These are phyloP conservation scores for Tympanuchus pallidicinctus DNA, from an alignment of 2,113 vertebrate species.

Conservation along the genomic window DNA sequence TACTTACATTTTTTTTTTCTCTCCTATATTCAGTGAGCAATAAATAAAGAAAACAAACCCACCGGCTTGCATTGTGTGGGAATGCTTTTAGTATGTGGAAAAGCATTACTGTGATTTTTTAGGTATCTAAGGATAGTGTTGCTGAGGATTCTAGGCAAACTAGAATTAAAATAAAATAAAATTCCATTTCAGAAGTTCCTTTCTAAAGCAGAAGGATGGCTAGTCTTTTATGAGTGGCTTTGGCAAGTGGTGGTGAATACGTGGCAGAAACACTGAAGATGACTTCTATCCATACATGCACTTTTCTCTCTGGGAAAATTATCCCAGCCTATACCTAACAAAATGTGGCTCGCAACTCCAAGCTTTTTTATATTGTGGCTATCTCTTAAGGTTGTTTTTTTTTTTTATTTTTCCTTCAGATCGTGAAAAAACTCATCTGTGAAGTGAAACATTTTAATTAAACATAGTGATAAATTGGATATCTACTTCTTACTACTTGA, in stretches of 20 bases:
- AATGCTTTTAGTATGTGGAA: background rate
- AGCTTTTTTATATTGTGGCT: background rate
- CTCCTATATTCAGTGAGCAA: background rate
- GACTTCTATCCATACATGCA: background rate
- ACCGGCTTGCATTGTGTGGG: background rate
- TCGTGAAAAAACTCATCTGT: background rate
- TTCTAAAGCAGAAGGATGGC: background rate
- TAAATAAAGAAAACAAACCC: background rate
- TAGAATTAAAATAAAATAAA: background rate
- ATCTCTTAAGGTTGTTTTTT: background rate
- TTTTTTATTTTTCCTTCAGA: too few relatives aligned
- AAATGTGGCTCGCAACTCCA: rapidly evolving
- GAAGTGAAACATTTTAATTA: background rate
- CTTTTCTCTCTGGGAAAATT: background rate
- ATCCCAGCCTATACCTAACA: background rate
- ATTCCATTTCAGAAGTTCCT: background rate
- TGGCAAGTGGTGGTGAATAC: background rate
- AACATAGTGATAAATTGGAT: background rate
- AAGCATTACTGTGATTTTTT: background rate
- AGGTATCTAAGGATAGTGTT: background rate
- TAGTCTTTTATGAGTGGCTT: background rate
- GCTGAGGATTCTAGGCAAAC: background rate
- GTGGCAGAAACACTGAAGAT: background rate
- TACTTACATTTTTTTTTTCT: background rate
- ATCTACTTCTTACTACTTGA: background rate